Evolutionary conservation across 2,797 vertebrate genomes (phyloP).

Genomic region (Tauraco hartlaubi): DNA sequence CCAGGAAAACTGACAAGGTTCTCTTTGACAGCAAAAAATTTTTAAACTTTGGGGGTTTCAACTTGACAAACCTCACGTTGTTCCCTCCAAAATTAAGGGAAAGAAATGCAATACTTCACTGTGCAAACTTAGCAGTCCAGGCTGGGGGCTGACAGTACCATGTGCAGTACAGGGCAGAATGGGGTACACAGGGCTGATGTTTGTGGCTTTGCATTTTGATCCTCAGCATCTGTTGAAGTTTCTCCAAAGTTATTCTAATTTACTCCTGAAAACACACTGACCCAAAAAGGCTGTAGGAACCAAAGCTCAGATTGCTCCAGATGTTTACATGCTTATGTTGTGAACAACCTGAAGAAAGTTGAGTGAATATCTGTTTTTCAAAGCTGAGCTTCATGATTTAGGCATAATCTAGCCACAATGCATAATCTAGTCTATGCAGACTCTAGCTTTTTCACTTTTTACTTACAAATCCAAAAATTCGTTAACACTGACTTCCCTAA

Average conservation of each 20-base stretch:
- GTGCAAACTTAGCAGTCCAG: not conserved
- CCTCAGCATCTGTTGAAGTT: not conserved
- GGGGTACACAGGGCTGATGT: not conserved
- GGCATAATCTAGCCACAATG: not conserved
- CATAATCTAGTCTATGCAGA: not conserved
- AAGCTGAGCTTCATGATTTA: not conserved
- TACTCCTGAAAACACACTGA: not conserved
- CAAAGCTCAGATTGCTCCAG: not conserved
- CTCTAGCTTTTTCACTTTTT: not conserved
- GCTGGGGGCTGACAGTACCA: not conserved
- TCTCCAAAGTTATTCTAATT: not conserved
- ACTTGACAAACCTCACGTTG: not conserved
- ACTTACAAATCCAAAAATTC: not conserved
- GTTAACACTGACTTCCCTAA: not conserved
- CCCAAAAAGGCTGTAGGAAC: not conserved
- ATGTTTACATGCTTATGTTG: not conserved
- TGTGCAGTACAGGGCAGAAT: not conserved
- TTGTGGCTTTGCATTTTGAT: not conserved
- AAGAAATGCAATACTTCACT: not conserved
- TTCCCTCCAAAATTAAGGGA: not conserved
- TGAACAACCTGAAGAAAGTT: not conserved
- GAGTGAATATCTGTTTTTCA: not conserved
- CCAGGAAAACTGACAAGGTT: not conserved
- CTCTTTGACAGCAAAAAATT: not conserved
- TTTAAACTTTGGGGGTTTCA: not conserved